Percentiles rank a stretch among this genome's conserved stretches.
Evolutionary conservation across 2,797 vertebrate species (phyloP).

Genomic region (Chiroxiphia lanceolata): DNA sequence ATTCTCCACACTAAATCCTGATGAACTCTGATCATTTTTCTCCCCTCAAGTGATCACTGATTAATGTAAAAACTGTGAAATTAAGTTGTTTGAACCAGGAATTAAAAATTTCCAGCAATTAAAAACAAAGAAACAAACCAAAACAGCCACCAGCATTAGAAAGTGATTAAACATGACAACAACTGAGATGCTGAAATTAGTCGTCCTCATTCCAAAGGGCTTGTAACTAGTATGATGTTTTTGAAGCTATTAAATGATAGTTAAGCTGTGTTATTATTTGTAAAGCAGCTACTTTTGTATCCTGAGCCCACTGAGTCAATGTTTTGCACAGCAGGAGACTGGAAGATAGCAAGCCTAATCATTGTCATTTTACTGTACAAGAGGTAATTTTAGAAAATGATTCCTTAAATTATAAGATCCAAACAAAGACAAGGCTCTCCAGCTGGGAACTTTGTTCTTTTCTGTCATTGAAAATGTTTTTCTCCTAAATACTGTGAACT

Average conservation of each 20-base stretch:
- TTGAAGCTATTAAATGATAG: constrained; percentile 37
- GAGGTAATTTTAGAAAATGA: constrained; percentile 59
- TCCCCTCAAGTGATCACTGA: constrained; percentile 27
- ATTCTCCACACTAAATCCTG: neutral
- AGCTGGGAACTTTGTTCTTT: constrained; percentile 26
- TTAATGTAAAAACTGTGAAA: constrained; percentile 59
- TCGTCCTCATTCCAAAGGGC: neutral
- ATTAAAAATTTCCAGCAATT: constrained; percentile 58
- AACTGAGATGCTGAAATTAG: constrained; percentile 48
- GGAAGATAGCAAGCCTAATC: constrained; percentile 3
- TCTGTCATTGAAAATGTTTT: neutral
- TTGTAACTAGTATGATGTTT: constrained; percentile 31
- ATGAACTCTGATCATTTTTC: constrained; percentile 12
- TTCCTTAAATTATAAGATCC: constrained; percentile 58
- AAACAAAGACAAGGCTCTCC: constrained; percentile 44
- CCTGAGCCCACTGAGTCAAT: constrained; percentile 11
- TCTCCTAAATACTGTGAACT: neutral
- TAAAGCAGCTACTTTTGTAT: constrained; percentile 54
- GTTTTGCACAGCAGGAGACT: constrained; percentile 30
- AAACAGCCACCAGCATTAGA: constrained; percentile 40
- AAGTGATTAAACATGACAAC: constrained; percentile 51
- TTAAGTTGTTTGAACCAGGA: constrained; percentile 53
- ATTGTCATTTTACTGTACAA: constrained; percentile 55
- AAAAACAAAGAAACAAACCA: constrained; percentile 48
- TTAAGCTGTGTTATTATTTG: constrained; percentile 50